Conservation (phyloP, 35 echinoderm and acorn worm species). For the Eucidaris tribuloides region DNA sequence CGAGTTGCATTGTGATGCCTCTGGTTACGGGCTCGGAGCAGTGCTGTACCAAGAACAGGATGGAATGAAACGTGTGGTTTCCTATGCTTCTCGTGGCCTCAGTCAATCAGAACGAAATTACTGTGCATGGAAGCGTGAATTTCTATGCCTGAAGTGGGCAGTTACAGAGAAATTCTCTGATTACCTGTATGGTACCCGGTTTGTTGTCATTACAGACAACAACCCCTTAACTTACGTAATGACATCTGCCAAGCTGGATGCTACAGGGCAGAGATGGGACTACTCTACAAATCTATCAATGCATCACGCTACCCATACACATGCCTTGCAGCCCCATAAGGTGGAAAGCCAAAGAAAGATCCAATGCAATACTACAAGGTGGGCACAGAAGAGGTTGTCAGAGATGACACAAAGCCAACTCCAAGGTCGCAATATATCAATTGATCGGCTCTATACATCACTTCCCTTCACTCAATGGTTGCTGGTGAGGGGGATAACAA, state of each 20-base stretch:
- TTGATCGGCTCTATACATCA: too few species aligned
- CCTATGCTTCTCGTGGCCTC: conserved; percentile 50
- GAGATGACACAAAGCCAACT: too few species aligned
- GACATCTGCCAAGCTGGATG: conserved; percentile 46
- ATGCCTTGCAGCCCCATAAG: too few species aligned
- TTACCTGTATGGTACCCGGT: conserved; percentile 50
- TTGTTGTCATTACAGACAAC: conserved; percentile 66
- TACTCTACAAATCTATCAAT: too few species aligned
- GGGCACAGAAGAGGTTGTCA: too few species aligned
- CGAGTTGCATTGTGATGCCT: too few species aligned
- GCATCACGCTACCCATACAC: too few species aligned
- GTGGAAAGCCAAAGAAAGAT: too few species aligned
- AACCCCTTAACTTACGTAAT: conserved; percentile 65
- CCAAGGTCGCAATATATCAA: too few species aligned
- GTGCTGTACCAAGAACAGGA: conserved; percentile 56
- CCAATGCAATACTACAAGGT: too few species aligned
- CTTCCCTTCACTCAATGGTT: too few species aligned
- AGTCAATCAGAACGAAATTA: conserved; percentile 34
- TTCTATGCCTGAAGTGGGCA: conserved; percentile 45
- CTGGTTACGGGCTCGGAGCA: conserved; percentile 67
- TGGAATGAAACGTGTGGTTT: conserved; percentile 36
- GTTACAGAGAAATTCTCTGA: conserved; percentile 23
- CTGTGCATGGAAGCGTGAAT: conserved; percentile 47
- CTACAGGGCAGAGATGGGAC: conserved; percentile 56
- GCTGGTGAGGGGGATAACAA: not conserved